Percentiles rank a stretch among this genome's conserved stretches.
Evolutionary conservation across 2,888 invertebrate species (phyloP).

Genomic region (Amphipyra tragopoginis): DNA sequence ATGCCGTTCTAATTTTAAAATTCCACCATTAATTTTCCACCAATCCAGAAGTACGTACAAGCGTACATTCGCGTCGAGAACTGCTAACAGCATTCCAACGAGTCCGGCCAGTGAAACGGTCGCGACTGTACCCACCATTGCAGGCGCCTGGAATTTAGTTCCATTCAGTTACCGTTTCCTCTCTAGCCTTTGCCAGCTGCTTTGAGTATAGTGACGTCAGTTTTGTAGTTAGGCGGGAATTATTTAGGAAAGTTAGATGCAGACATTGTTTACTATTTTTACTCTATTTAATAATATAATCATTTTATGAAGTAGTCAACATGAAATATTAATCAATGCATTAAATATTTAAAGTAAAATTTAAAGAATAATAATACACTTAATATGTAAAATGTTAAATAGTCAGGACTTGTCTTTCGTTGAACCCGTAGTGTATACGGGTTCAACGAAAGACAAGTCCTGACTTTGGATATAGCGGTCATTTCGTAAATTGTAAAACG

Average conservation of each 20-base stretch:
- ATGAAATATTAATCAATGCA: no score
- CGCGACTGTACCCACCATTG: slow-evolving; percentile 68
- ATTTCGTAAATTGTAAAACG: no score
- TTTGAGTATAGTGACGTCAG: slow-evolving; percentile 67
- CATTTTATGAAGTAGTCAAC: no score
- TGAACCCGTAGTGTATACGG: no score
- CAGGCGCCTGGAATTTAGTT: slow-evolving; percentile 86
- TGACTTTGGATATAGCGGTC: no score
- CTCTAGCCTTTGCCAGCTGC: slow-evolving; percentile 87
- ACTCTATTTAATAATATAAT: no score
- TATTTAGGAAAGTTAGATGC: neutral
- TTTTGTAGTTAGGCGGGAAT: slow-evolving; percentile 19
- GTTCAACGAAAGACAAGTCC: no score
- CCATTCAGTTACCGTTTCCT: slow-evolving; percentile 88
- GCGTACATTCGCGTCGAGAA: slow-evolving; percentile 60
- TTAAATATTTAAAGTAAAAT: no score
- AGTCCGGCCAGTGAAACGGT: slow-evolving; percentile 75
- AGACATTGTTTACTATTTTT: no score
- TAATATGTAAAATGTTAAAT: no score
- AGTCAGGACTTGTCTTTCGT: no score
- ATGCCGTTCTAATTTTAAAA: neutral
- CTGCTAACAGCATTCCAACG: slow-evolving; percentile 74
- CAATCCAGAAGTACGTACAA: slow-evolving; percentile 20
- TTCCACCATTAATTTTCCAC: slow-evolving; percentile 20
- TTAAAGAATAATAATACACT: no score